phyloP scores from a whole-genome alignment of 1,140 invertebrate species.

The Agrilus planipennis region DNA sequence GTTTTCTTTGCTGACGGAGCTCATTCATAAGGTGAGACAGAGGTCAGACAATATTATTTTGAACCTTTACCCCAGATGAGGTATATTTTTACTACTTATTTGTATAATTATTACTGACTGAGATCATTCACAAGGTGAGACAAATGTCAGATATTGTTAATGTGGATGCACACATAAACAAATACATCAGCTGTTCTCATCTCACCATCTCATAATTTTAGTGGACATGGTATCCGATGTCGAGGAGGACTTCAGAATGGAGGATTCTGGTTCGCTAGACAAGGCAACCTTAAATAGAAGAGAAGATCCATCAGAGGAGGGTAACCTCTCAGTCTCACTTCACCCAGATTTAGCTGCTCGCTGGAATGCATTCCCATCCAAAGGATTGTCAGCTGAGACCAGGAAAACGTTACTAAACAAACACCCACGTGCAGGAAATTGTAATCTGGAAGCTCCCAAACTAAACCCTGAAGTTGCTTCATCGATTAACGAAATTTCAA shows the following conservation, averaged over 20 bases:
- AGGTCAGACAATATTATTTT: background rate
- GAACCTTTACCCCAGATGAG: background rate
- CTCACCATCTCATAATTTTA: background rate
- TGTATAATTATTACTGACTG: too few species aligned
- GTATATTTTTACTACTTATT: background rate
- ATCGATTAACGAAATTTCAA: background rate
- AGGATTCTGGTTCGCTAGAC: background rate
- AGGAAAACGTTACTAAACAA: background rate
- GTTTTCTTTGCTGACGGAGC: background rate
- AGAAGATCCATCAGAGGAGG: background rate
- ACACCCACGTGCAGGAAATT: background rate
- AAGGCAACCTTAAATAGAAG: background rate
- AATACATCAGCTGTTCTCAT: background rate
- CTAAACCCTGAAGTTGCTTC: background rate
- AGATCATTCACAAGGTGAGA: background rate
- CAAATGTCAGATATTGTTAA: background rate
- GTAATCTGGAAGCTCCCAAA: background rate
- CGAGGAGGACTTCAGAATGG: background rate
- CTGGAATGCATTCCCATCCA: background rate
- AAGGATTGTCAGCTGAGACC: background rate
- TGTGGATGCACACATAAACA: background rate
- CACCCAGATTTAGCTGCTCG: background rate
- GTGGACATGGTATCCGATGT: background rate
- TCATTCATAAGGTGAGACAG: background rate
- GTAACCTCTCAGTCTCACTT: too few species aligned